Conservation (phyloP, 2,113 vertebrate species). For the Notarius lentiginosus region DNA sequence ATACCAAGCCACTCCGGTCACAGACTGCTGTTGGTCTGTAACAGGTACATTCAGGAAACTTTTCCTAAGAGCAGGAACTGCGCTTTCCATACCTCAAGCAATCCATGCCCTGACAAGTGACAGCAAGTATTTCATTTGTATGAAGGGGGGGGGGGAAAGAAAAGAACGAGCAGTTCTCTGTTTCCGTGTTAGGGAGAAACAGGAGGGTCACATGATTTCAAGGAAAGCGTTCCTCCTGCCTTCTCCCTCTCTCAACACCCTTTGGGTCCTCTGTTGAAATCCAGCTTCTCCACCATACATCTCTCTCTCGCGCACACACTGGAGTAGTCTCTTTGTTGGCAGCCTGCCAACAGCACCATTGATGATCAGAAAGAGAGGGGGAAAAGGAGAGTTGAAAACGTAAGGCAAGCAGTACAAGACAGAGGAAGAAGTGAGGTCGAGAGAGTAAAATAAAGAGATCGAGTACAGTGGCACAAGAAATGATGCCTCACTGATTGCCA, state of each 20-base stretch:
- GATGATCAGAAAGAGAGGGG: constrained; percentile 38
- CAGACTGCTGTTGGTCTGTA: neutral
- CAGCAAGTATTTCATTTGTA: neutral
- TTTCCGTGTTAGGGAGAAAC: constrained; percentile 22
- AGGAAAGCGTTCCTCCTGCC: constrained; percentile 68
- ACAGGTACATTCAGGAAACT: neutral
- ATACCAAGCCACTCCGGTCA: no score
- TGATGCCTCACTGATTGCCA: constrained; percentile 6
- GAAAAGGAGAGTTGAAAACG: neutral
- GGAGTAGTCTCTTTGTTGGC: constrained; percentile 60
- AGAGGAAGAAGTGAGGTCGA: neutral
- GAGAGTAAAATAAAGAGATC: neutral
- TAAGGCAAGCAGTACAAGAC: neutral
- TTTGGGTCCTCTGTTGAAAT: constrained; percentile 38
- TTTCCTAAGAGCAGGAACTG: neutral
- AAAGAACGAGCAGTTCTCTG: constrained; percentile 38
- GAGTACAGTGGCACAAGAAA: neutral
- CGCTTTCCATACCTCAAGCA: neutral
- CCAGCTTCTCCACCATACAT: constrained; percentile 37
- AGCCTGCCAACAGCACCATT: constrained; percentile 51
- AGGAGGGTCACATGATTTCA: constrained; percentile 68
- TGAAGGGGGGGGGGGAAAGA: neutral
- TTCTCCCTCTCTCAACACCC: constrained; percentile 32
- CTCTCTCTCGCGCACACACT: constrained; percentile 20
- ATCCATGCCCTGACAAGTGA: neutral